These are phyloP conservation scores for Lordiphosa mommai DNA, from an alignment of 1,140 invertebrate species.

Conservation along the genomic window DNA sequence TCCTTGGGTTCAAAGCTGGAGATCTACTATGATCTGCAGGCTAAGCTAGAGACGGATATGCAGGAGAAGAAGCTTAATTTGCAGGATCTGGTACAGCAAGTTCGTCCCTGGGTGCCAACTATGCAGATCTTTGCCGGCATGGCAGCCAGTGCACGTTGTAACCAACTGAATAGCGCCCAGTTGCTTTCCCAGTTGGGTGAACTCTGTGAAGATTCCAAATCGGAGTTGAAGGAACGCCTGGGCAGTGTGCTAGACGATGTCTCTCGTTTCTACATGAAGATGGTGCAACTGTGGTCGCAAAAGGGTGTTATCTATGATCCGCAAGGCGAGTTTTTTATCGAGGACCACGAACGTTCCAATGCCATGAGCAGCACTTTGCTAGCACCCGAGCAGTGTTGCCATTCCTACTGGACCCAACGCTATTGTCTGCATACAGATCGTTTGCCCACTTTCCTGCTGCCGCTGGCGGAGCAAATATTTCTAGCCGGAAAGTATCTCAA, in stretches of 20 bases:
- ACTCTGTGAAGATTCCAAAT: slow-evolving; percentile 14
- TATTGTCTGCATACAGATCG: slow-evolving; percentile 30
- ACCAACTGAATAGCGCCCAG: slow-evolving; percentile 18
- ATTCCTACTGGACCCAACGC: slow-evolving; percentile 39
- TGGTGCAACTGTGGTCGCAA: slow-evolving; percentile 59
- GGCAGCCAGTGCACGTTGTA: slow-evolving; percentile 7
- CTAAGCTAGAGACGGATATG: slow-evolving; percentile 39
- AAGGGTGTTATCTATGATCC: slow-evolving; percentile 50
- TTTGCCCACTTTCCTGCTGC: slow-evolving; percentile 35
- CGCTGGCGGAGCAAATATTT: slow-evolving; percentile 18
- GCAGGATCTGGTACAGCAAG: slow-evolving; percentile 35
- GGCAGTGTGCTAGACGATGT: slow-evolving; percentile 13
- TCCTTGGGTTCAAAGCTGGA: slow-evolving; percentile 20
- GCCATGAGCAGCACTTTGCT: slow-evolving; percentile 45
- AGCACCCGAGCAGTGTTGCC: slow-evolving; percentile 44
- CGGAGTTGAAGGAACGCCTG: slow-evolving; percentile 13
- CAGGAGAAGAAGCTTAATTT: slow-evolving; percentile 23
- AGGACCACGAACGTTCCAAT: slow-evolving; percentile 32
- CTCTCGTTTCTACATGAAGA: slow-evolving; percentile 50
- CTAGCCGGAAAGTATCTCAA: slow-evolving; percentile 58
- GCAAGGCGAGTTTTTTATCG: slow-evolving; percentile 44
- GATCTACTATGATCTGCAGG: slow-evolving; percentile 44
- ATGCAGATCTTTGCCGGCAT: slow-evolving; percentile 28
- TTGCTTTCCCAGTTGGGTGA: slow-evolving; percentile 40
- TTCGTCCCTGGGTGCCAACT: slow-evolving; percentile 45